phyloP scores from a whole-genome alignment of 2,797 vertebrate genomes.

The Sebastes vulpes region DNA sequence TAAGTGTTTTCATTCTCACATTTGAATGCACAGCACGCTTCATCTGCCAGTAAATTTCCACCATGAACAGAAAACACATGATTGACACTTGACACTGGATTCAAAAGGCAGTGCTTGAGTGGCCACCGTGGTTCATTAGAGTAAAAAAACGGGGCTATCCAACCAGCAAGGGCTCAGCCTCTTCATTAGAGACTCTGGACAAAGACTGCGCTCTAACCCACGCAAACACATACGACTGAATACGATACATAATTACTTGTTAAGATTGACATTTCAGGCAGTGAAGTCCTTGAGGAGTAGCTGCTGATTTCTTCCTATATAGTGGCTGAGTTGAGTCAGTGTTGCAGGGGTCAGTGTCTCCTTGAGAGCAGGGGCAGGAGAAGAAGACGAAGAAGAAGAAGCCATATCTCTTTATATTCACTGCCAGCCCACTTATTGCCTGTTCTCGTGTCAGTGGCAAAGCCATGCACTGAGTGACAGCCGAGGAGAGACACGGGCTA shows the following conservation, averaged over 20 bases:
- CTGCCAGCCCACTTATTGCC: conserved; percentile 18
- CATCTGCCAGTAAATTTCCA: neutral
- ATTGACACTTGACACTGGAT: conserved; percentile 15
- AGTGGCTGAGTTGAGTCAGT: conserved; percentile 16
- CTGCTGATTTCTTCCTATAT: neutral
- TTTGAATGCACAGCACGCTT: neutral
- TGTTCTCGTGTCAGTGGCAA: conserved; percentile 21
- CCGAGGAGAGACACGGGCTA: conserved; percentile 24
- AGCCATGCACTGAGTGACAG: conserved; percentile 46
- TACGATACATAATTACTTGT: neutral
- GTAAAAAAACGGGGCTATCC: neutral
- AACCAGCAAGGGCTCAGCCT: neutral
- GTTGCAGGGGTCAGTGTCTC: conserved; percentile 17
- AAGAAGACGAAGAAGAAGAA: conserved; percentile 18
- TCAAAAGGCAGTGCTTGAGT: neutral
- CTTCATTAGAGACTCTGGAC: conserved; percentile 4
- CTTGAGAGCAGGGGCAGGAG: conserved; percentile 37
- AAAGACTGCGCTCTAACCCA: neutral
- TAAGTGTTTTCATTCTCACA: neutral
- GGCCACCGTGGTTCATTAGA: conserved; percentile 19
- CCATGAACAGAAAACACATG: neutral
- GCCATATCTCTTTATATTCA: conserved; percentile 19
- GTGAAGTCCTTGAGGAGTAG: neutral
- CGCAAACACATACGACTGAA: neutral
- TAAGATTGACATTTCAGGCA: neutral